Evolutionary conservation across 2,888 invertebrate species (phyloP), one percentile per base, ranked within the genome.

Genomic region (Lasioglossum malachurum): DNA sequence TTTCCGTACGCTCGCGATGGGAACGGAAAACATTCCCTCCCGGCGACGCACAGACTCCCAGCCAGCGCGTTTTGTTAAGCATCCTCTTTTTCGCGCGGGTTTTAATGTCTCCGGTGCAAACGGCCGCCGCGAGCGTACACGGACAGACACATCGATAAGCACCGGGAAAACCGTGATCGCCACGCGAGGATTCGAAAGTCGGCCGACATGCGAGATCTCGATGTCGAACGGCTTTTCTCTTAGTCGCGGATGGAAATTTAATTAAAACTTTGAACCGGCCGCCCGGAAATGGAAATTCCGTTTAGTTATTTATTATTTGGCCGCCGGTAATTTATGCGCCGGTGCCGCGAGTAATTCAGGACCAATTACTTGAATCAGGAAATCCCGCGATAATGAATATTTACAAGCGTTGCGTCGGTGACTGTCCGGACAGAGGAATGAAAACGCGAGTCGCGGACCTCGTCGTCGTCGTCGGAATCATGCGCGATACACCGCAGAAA

Each of bases 301-400:
- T 72, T n/a, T 57, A 67, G 75, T 79, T 85, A 85, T 85, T 85
- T 83, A 85, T 83, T 78, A 79, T 85, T 85, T 79, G 31, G 19
- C 75, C 49, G 19, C n/a, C 38, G 76, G 38, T 85, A 80, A 84
- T 85, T 76, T 83, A 84, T 75, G 75, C 84, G 16, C 53, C 35
- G 64, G 49, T 67, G 79, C 79, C 75, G 38, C 49, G 75, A 72
- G 79, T 79, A 76, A 85, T 85, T 84, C 84, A 76, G 64, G 71
- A 75, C 53, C 84, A 78, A 83, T 85, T 83, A 85, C 79, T 85
- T 69, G 79, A 57, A 57, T 76, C 75, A 53, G 84, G 80, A 83
- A 76, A 83, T 84, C 79, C 79, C 41, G 79, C 75, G 74, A 83
- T 84, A 85, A 85, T 84, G 85, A 85, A 85, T 83, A 83, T 85